These are phyloP conservation scores for Fringilla coelebs DNA, from an alignment of 2,797 vertebrate species.

Conservation along the genomic window DNA sequence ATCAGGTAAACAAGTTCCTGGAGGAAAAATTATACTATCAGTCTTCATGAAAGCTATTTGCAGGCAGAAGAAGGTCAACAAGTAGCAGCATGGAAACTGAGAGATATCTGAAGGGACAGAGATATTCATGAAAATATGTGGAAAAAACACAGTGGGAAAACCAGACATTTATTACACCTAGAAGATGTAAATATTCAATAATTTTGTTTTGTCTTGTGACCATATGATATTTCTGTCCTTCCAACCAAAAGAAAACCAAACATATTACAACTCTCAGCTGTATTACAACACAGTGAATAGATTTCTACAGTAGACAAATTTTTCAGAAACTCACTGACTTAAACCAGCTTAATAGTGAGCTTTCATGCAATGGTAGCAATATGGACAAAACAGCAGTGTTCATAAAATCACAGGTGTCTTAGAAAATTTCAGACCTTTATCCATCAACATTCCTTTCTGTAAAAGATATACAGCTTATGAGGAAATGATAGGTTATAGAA, in stretches of 20 bases:
- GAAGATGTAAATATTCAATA: not conserved
- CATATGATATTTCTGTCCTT: not conserved
- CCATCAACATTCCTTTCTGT: not conserved
- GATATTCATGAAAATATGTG: not conserved
- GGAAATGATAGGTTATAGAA: not conserved
- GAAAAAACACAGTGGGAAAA: not conserved
- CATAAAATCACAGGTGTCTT: not conserved
- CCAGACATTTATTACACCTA: not conserved
- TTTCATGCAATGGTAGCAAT: not conserved
- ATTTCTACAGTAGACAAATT: not conserved
- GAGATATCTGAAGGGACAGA: not conserved
- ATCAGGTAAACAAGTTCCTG: not conserved
- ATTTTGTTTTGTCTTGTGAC: not conserved
- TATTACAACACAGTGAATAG: not conserved
- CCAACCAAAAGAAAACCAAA: not conserved
- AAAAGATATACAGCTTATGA: not conserved
- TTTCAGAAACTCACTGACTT: not conserved
- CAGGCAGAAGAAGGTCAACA: not conserved
- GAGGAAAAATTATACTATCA: not conserved
- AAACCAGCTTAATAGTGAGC: not conserved
- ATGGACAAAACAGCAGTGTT: not conserved
- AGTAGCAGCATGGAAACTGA: not conserved
- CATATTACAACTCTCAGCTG: not conserved
- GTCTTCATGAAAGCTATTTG: not conserved
- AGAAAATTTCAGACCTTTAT: not conserved